A percentile compares a stretch with the other conserved stretches of the same genome.
These are phyloP conservation scores for Paratilapia polleni DNA, from an alignment of 2,113 vertebrate species.

Conservation along the genomic window DNA sequence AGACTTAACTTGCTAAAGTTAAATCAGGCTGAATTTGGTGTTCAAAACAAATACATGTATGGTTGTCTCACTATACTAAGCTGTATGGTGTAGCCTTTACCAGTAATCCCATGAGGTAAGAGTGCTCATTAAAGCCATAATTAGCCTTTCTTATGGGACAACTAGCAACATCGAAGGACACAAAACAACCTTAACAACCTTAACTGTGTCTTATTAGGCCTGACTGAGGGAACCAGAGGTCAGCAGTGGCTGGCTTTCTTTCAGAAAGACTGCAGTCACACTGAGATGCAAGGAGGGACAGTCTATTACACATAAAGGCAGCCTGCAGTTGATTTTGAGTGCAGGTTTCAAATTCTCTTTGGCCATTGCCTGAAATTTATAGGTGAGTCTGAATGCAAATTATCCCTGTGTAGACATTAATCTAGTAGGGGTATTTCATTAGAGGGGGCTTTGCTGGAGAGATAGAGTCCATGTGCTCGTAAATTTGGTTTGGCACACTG, in stretches of 20 bases:
- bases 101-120: slow-evolving; percentile 32
- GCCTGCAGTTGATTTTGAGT: slow-evolving; percentile 52
- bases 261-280: slow-evolving; percentile 3
- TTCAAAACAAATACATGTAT: not conserved
- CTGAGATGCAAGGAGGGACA: not conserved
- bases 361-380: slow-evolving; percentile 69
- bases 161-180: slow-evolving; percentile 47
- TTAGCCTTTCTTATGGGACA: slow-evolving; percentile 41
- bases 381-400: slow-evolving; percentile 71
- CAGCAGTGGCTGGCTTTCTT: slow-evolving; percentile 15
- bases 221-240: slow-evolving; percentile 44
- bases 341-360: slow-evolving; percentile 61
- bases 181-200: slow-evolving; percentile 30
- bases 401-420: slow-evolving; percentile 72
- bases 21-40: not conserved
- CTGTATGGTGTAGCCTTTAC: slow-evolving; percentile 34
- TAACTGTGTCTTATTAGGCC: slow-evolving; percentile 28
- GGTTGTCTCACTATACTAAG: not conserved
- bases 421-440: slow-evolving; percentile 74
- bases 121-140: slow-evolving; percentile 61
- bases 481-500: slow-evolving; percentile 74
- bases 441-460: slow-evolving; percentile 61
- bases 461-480: slow-evolving; percentile 61
- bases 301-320: slow-evolving; percentile 29
- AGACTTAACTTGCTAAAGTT: not conserved